phyloP scores from a whole-genome alignment of 2,797 vertebrate genomes.

The Spheniscus humboldti region DNA sequence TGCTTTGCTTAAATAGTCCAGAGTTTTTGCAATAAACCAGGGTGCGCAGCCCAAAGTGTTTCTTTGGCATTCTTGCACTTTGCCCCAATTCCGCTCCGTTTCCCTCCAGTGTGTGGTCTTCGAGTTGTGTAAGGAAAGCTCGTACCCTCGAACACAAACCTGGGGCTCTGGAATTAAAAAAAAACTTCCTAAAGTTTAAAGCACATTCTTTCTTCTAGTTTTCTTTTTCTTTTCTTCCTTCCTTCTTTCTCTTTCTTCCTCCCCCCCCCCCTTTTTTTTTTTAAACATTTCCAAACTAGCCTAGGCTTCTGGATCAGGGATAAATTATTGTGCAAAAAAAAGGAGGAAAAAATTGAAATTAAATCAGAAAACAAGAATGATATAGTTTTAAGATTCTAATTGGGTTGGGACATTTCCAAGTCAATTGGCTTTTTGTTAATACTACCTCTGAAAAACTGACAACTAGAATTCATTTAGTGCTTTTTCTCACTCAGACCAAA shows the following conservation, averaged over 20 bases:
- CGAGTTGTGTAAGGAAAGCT: background rate
- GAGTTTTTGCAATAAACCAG: constrained; percentile 54
- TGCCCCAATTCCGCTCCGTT: constrained; percentile 56
- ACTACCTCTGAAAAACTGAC: background rate
- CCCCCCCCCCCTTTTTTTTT: background rate
- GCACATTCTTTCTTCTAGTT: background rate
- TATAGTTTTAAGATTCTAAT: background rate
- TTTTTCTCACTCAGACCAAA: constrained; percentile 10
- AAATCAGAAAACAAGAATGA: background rate
- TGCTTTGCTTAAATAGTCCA: constrained; percentile 41
- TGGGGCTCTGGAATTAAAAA: background rate
- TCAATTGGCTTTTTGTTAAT: constrained; percentile 6
- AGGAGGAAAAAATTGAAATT: background rate
- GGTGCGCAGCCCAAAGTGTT: constrained; percentile 42
- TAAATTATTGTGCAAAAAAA: background rate
- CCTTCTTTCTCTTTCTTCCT: background rate
- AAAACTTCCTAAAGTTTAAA: background rate
- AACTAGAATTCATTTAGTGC: background rate
- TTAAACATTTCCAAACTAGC: background rate
- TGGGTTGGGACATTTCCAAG: background rate
- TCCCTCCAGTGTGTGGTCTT: constrained; percentile 58
- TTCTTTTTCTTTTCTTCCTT: background rate
- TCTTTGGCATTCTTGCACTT: constrained; percentile 64
- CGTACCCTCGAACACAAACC: constrained; percentile 4
- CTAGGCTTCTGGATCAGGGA: background rate